A percentile compares a stretch with the other conserved stretches of the same genome.
These are phyloP conservation scores for Synodontis membranacea DNA, from an alignment of 2,113 vertebrate species.

Conservation along the genomic window DNA sequence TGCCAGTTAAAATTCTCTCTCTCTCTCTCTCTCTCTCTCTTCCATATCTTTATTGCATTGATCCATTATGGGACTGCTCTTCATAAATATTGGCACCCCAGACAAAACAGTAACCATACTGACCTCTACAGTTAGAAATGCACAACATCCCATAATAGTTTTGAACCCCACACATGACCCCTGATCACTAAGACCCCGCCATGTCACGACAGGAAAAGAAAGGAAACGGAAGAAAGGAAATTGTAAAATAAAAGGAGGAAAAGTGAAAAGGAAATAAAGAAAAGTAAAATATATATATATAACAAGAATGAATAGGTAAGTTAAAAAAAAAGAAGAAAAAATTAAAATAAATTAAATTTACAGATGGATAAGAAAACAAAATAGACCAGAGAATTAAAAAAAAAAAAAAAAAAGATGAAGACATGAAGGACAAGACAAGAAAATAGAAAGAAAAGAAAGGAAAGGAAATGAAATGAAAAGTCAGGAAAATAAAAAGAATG, in stretches of 20 bases:
- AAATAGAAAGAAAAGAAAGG: not conserved
- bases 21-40: not conserved
- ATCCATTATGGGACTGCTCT: not conserved
- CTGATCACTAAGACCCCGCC: not conserved
- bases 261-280: not conserved
- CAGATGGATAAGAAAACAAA: not conserved
- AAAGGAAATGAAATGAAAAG: not conserved
- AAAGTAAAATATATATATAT: too few species aligned
- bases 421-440: conserved; percentile 14
- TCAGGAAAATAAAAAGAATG: not conserved
- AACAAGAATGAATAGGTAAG: not conserved
- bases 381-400: conserved; percentile 25
- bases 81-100: conserved; percentile 17
- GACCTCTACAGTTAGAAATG: conserved; percentile 29
- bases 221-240: not conserved
- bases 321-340: conserved; percentile 54
- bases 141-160: conserved; percentile 18
- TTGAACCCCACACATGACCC: not conserved
- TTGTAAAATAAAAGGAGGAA: not conserved
- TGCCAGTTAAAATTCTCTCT: not conserved
- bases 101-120: conserved; percentile 24
- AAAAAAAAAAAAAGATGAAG: conserved; percentile 53
- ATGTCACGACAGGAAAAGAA: not conserved
- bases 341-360: not conserved
- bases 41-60: not conserved